Conservation (phyloP, 2,113 vertebrate species). For the Phasianus colchicus region DNA sequence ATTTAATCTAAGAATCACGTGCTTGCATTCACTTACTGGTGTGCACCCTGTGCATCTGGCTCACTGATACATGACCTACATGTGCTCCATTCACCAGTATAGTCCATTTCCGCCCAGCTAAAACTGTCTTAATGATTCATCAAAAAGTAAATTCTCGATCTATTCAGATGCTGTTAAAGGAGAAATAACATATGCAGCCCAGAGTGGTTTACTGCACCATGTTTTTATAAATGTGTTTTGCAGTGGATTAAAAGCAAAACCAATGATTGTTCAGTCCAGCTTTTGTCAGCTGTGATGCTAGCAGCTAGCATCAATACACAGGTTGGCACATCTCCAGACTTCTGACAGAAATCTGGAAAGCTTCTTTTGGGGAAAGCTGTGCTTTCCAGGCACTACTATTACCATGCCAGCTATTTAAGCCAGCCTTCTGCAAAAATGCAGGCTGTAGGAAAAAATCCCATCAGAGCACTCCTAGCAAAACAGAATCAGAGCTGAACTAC, state of each 20-base stretch:
- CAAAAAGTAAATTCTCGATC: neutral
- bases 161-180: neutral
- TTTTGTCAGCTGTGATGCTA: neutral
- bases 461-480: neutral
- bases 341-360: neutral
- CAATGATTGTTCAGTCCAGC: neutral
- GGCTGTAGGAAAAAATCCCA: neutral
- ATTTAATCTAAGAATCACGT: neutral
- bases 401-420: neutral
- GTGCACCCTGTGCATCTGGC: neutral
- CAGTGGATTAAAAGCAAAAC: neutral
- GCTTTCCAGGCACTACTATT: neutral
- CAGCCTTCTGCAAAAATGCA: neutral
- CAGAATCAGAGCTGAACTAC: neutral
- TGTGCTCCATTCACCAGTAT: accelerated
- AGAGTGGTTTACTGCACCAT: neutral
- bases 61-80: neutral
- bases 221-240: neutral
- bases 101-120: neutral
- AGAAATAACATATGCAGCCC: neutral
- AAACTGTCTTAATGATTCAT: neutral
- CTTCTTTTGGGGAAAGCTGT: neutral
- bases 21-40: neutral
- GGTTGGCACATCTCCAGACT: neutral
- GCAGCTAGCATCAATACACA: neutral